Evolutionary conservation across 1,140 invertebrate genomes (phyloP).

Genomic region (Papilio aristodemus): DNA sequence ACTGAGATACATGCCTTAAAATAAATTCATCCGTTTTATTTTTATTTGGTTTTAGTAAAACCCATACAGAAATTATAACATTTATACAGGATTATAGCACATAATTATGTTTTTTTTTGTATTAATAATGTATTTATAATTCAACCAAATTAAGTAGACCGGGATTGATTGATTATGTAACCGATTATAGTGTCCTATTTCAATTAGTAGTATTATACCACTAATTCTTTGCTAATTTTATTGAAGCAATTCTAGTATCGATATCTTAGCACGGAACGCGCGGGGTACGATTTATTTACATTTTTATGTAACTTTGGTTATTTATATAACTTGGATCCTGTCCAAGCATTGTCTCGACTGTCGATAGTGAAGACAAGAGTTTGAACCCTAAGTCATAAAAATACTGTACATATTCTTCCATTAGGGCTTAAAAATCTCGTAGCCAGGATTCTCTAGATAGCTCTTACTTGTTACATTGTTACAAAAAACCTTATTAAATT

Average conservation of each 20-base stretch:
- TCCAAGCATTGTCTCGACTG: conserved; percentile 9
- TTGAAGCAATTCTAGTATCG: neutral
- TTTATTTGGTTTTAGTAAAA: too few species aligned
- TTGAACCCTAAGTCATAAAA: neutral
- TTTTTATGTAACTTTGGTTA: conserved; percentile 23
- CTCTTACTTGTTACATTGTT: too few species aligned
- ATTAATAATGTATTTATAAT: too few species aligned
- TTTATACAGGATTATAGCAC: too few species aligned
- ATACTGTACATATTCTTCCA: neutral
- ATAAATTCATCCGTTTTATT: too few species aligned
- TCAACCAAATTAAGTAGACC: too few species aligned
- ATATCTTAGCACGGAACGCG: neutral
- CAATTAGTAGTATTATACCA: neutral
- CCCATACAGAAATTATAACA: too few species aligned
- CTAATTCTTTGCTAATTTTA: neutral
- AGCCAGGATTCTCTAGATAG: too few species aligned
- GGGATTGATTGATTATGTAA: too few species aligned
- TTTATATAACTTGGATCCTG: conserved; percentile 10
- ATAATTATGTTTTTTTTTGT: too few species aligned
- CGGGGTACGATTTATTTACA: neutral
- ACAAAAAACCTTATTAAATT: too few species aligned
- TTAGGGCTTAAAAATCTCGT: neutral
- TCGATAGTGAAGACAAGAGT: neutral
- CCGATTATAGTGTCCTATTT: neutral
- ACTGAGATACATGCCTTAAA: too few species aligned